Percentiles rank a stretch among this genome's conserved stretches.
phyloP scores from a whole-genome alignment of 2,113 vertebrate species.

The Gymnarchus niloticus region DNA sequence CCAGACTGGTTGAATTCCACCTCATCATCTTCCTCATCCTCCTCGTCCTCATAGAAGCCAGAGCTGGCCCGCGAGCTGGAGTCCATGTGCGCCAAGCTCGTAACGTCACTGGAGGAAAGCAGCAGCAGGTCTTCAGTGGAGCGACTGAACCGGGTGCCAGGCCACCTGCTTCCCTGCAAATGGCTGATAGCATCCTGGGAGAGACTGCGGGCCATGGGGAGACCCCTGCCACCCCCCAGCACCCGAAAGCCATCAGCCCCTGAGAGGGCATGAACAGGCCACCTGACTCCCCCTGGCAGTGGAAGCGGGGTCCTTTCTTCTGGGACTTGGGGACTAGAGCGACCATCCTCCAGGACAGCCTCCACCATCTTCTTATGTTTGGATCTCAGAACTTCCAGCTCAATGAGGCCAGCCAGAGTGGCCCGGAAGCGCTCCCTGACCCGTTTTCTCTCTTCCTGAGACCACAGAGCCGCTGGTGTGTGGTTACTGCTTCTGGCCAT shows the following conservation, averaged over 20 bases:
- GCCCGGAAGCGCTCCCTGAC: constrained; percentile 41
- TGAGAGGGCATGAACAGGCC: background rate
- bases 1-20: constrained; percentile 18
- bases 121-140: constrained; percentile 32
- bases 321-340: background rate
- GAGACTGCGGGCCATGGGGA: constrained; percentile 30
- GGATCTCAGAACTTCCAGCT: constrained; percentile 41
- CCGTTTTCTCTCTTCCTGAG: constrained; percentile 19
- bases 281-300: background rate
- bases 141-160: background rate
- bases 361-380: constrained; percentile 42
- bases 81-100: constrained; percentile 1
- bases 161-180: background rate
- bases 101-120: background rate
- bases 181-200: constrained; percentile 29
- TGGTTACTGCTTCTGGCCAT: constrained; percentile 3
- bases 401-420: constrained; percentile 41
- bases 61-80: constrained; percentile 34
- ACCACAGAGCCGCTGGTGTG: background rate
- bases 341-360: constrained; percentile 24
- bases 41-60: constrained; percentile 34
- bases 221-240: background rate
- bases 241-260: constrained; percentile 16
- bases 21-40: background rate
- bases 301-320: background rate